Evolutionary conservation across 2,888 invertebrate species (phyloP).

Genomic region (Microplitis manilae): DNA sequence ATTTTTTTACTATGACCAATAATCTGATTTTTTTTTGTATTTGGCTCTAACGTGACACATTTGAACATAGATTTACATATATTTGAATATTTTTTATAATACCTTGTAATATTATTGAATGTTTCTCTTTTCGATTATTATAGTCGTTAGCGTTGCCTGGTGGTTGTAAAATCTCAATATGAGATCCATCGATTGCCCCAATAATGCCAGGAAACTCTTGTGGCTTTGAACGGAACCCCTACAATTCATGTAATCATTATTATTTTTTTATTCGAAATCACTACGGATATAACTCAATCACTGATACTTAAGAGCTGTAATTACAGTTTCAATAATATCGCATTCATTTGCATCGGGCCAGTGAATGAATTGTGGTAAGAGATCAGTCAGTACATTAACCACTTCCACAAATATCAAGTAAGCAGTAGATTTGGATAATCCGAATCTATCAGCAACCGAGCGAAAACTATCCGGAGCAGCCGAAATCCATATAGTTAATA

Average conservation of each 20-base stretch:
- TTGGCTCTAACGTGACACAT: no score
- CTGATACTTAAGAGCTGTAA: no score
- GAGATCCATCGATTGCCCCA: constrained; percentile 19
- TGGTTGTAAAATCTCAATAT: constrained; percentile 30
- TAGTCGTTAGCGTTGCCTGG: constrained; percentile 23
- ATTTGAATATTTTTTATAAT: no score
- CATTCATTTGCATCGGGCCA: constrained; percentile 34
- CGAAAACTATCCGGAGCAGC: constrained; percentile 37
- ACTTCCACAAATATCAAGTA: constrained; percentile 29
- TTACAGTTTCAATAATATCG: constrained; percentile 33
- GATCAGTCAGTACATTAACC: constrained; percentile 15
- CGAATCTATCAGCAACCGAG: constrained; percentile 39
- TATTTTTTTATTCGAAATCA: no score
- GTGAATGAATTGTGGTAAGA: constrained; percentile 13
- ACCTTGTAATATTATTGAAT: constrained; percentile 38
- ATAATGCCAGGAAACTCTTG: constrained; percentile 36
- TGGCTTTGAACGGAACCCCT: constrained; percentile 27
- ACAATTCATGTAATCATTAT: not conserved
- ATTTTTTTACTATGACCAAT: no score
- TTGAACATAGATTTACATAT: no score
- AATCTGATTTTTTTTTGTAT: no score
- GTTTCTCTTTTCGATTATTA: constrained; percentile 34
- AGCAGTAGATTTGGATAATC: constrained; percentile 27
- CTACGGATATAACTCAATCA: not conserved
- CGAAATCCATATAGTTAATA: constrained; percentile 30